Conservation (phyloP, 2,797 vertebrate species). For the Gobio occitaniae region DNA sequence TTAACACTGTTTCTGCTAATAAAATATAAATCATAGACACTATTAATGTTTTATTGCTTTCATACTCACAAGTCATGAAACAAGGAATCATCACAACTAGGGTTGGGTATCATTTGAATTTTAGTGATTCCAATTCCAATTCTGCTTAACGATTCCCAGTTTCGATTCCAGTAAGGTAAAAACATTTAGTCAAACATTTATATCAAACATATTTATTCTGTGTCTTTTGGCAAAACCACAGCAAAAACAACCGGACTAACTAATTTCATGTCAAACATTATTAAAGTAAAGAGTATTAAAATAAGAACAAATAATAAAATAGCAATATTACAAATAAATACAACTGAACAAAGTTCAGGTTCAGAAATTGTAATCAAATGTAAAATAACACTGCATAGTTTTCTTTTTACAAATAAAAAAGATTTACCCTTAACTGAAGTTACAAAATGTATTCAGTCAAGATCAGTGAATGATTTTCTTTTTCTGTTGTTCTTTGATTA, state of each 20-base stretch:
- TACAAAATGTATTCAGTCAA: too few relatives aligned
- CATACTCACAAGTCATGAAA: neutral
- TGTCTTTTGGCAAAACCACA: neutral
- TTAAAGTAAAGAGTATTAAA: neutral
- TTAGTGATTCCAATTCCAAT: neutral
- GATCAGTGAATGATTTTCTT: too few relatives aligned
- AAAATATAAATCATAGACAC: neutral
- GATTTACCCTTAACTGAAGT: too few relatives aligned
- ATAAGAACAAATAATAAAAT: neutral
- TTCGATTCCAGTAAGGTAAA: neutral
- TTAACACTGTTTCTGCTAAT: neutral
- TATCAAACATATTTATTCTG: neutral
- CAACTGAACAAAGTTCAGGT: neutral
- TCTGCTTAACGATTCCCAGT: neutral
- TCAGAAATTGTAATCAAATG: too few relatives aligned
- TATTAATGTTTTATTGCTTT: neutral
- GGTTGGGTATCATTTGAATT: neutral
- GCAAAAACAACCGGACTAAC: neutral
- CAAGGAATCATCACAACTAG: neutral
- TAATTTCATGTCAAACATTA: neutral
- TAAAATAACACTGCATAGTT: too few relatives aligned
- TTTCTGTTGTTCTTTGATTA: too few relatives aligned
- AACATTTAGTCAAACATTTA: neutral
- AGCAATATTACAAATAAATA: neutral
- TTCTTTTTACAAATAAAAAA: too few relatives aligned